Base-by-base conservation (phyloP, 64 coral and sea anemone species). In the Montipora sp. region DNA sequence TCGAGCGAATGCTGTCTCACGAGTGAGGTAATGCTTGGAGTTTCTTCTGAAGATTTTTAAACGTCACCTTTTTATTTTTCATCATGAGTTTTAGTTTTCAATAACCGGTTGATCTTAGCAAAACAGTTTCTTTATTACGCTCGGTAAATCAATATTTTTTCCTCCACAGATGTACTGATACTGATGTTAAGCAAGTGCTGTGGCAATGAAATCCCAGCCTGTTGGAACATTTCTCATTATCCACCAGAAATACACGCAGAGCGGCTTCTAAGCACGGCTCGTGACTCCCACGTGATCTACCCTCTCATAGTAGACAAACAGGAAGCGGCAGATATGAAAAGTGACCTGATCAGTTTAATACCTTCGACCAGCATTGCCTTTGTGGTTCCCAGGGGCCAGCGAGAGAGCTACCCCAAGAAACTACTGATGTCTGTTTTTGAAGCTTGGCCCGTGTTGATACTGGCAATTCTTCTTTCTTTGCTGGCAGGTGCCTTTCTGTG, bases 401-500 rank as follows among this genome's bases (percentile, higher is more conserved):
- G 65, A 19, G 81, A 92, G 5, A 95, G 74, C 23, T 87, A 80
- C 4, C 90, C 90, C 19, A 87, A 80, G 79, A 98, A 95, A 14
- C 87, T 98, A 1, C 47, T 98, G 75, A 76, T 68, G 50, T 78
- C 93, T 5, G 93, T 98, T 58, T 92, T 92, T 14, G 96, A 98
- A 24, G 96, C 96, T 23, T 98, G 96, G 96, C 96, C 96, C 5
- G 96, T 98, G 63, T 61, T 98, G 13, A 92, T 98, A 24, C 51
- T 92, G 0, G 92, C 94, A 4, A 79, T 98, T 59, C 69, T 98
- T 5, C 75, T 98, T 2, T 94, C 96, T 22, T 86, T 92, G 70
- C 79, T 94, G 70, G 89, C 96, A 12, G 96, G 96, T 45, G 95
- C 87, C 18, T 48, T 95, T 50, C 65, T 98, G 5, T 98, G 96